Base-by-base conservation (phyloP, 2,113 vertebrate species). In the Coregonus clupeaformis region DNA sequence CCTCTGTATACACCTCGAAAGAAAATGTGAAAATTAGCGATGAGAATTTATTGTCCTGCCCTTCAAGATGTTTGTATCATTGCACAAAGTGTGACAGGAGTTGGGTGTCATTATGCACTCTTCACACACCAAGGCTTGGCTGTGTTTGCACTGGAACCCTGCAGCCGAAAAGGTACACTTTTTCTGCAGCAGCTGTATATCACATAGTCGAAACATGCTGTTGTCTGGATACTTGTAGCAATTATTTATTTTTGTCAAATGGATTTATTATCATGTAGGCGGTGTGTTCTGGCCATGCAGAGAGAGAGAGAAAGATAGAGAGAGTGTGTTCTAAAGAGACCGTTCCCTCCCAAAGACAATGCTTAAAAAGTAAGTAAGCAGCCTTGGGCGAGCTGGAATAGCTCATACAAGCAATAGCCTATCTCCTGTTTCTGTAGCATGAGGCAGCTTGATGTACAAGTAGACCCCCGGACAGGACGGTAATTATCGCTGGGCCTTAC, bases 11-110 rank as follows among this genome's bases (percentile, higher is more conserved):
- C 72, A 65, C 72, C 55, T 85, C 81, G 79, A 76, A 2, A 55
- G 52, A 7, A 55, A 55, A 55, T 45, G 42, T 45, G 29, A 68
- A 68, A 68, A 62, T n/a, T 3, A 62, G 20, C 1, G 4, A 5
- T 12, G 16, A 14, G 1, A 14, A 20, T 66, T 36, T 24, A 12
- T 27, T 65, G 6, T 49, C 42, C 52, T 82, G 78, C 84, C 86
- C 84, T 85, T 86, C 78, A 85, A 79, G 83, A 74, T 70, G 74
- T 64, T 78, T 25, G 67, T 72, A 80, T 87, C 73, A 72, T 72
- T 84, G 79, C 83, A 76, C 45, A 73, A 77, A 70, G 63, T 71
- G 77, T 80, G 82, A 85, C 73, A 74, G 49, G 75, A 24, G 36
- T 6, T 70, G 4, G 47, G 9, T 82, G 77, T 79, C 80, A 81